Conservation (phyloP, 2,888 invertebrate species). For the Synergus laeviventris region DNA sequence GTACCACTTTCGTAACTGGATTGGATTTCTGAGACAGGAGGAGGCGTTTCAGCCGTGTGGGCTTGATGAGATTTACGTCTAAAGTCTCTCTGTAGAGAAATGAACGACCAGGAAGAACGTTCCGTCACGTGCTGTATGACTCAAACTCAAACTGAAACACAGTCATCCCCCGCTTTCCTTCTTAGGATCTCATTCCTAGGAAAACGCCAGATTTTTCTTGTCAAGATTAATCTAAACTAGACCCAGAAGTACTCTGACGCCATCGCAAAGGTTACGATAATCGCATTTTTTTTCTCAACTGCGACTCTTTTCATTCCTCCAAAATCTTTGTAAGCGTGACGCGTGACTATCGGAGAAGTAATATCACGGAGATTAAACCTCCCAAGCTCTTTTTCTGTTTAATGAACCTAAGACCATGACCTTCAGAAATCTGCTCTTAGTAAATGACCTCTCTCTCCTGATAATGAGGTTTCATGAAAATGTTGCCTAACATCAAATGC, state of each 20-base stretch:
- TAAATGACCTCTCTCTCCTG: constrained; percentile 1
- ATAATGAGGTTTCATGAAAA: neutral
- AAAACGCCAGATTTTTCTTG: neutral
- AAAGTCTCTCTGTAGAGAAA: neutral
- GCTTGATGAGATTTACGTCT: constrained; percentile 29
- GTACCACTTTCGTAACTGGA: constrained; percentile 35
- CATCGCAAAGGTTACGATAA: too few species aligned
- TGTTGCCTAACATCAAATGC: neutral
- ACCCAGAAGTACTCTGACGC: too few species aligned
- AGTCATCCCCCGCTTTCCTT: constrained; percentile 23
- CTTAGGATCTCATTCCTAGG: constrained; percentile 6
- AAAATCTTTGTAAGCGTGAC: neutral
- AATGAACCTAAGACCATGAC: constrained; percentile 13
- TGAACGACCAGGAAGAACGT: constrained; percentile 38
- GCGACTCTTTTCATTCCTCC: neutral
- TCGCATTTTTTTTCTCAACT: too few species aligned
- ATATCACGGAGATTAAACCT: neutral
- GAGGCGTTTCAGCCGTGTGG: constrained; percentile 29
- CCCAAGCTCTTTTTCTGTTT: neutral
- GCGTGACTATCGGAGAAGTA: neutral
- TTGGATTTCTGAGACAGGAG: constrained; percentile 26
- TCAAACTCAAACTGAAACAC: constrained; percentile 33
- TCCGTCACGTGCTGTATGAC: constrained; percentile 16
- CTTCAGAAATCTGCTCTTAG: constrained; percentile 11
- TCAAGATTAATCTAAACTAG: too few species aligned